Evolutionary conservation across 2,888 invertebrate species (phyloP), one percentile per base, ranked within the genome.

Genomic region (Orchesella flavescens): DNA sequence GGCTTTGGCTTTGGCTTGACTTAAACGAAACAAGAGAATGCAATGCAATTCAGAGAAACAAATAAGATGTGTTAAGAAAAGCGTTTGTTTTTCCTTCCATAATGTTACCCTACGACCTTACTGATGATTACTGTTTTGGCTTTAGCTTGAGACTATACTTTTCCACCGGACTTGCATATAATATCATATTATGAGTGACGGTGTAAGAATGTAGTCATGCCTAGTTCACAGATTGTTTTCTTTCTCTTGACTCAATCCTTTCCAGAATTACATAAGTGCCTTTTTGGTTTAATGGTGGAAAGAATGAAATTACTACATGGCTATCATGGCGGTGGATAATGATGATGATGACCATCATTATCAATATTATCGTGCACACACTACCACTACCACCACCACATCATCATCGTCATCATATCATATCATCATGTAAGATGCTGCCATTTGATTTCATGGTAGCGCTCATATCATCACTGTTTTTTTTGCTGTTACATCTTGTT

Each of bases 301-400:
- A 81, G 81, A 81, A 81, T 69, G 69, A 34, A 59, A 81, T 75
- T 75, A 81, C 81, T 59, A n/a, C n/a, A n/a, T 69, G 68, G 81
- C 69, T 68, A 81, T 81, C 81, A 82, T 82, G 7, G 23, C 63
- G 82, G 23, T 71, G 82, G 81, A 75, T 74, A 82, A 76, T 68
- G 69, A 66, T 69, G 71, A 71, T 78, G 72, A 73, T 73, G 73
- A 73, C 73, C 79, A 46, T 79, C 73, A 73, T 66, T 80, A 80
- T 73, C 73, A 80, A 80, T 66, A 73, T 73, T 80, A 80, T 73
- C 73, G 73, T 79, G 55, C 55, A 80, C 73, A 80, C 73, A 73
- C 49, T 49, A 74, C 34, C 72, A 79, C 46, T 63, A 72, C 72
- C 73, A 73, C 49, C 63, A 74, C 34, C 72, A 79, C 46, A 71